A percentile compares a stretch with the other conserved stretches of the same genome.
Evolutionary conservation across 2,113 vertebrate species (phyloP).

Genomic region (Bambusicola thoracicus): DNA sequence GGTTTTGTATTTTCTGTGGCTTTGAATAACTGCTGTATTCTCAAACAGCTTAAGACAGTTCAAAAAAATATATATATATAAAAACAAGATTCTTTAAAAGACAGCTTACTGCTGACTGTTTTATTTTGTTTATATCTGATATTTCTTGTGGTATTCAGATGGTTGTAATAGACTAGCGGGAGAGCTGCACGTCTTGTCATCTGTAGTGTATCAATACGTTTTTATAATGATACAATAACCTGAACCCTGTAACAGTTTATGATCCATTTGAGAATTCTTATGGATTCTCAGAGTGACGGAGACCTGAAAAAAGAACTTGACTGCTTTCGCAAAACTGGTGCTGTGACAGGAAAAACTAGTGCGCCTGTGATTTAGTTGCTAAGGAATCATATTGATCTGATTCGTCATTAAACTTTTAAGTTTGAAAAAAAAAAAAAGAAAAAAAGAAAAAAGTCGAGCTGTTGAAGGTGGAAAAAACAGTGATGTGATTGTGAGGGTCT

Average conservation of each 20-base stretch:
- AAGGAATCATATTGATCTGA: conserved; percentile 76
- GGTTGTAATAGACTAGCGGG: conserved; percentile 37
- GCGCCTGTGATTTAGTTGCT: conserved; percentile 76
- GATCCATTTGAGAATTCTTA: conserved; percentile 82
- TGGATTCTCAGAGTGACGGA: conserved; percentile 77
- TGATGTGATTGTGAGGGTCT: conserved; percentile 48
- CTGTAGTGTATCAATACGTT: conserved; percentile 76
- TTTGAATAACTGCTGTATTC: neutral
- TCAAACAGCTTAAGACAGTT: neutral
- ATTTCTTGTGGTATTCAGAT: conserved; percentile 44
- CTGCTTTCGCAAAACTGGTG: conserved; percentile 77
- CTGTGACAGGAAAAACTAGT: conserved; percentile 74
- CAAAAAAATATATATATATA: neutral
- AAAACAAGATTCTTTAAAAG: conserved; percentile 11
- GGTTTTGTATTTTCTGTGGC: neutral
- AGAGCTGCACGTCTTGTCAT: conserved; percentile 71
- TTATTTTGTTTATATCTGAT: conserved; percentile 45
- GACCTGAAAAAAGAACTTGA: conserved; percentile 77
- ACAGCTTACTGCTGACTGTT: conserved; percentile 29
- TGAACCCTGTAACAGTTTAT: conserved; percentile 80
- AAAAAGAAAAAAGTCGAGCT: neutral
- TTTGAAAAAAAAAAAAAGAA: neutral
- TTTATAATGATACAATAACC: conserved; percentile 83
- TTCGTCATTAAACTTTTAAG: conserved; percentile 80
- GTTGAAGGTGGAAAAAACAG: conserved; percentile 36